Evolutionary conservation across 2,113 vertebrate species (phyloP).

Genomic region (Platysternon megacephalum): DNA sequence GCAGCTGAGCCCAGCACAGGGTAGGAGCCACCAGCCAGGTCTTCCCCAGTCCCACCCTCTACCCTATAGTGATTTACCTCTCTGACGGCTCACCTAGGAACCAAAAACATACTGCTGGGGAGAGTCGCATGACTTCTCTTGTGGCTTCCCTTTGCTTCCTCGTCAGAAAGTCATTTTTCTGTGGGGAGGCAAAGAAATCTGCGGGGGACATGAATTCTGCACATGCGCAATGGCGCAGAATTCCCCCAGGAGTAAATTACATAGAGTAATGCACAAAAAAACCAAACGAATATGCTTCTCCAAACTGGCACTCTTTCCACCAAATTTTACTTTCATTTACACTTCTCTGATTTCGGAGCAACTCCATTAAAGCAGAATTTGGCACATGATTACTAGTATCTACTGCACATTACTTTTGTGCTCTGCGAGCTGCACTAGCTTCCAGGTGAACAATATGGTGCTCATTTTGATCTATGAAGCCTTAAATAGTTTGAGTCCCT

Average conservation of each 20-base stretch:
- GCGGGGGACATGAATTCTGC: no score
- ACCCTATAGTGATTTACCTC: no score
- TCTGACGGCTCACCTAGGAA: no score
- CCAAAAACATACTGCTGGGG: no score
- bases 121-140: no score
- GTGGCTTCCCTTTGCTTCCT: no score
- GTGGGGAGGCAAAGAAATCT: no score
- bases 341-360: constrained; percentile 43
- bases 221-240: no score
- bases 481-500: background rate
- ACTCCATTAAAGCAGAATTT: constrained; percentile 51
- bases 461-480: background rate
- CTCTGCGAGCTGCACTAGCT: constrained; percentile 21
- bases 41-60: no score
- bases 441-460: background rate
- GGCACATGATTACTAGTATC: background rate
- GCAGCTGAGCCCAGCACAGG: no score
- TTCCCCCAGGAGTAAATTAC: constrained; percentile 27
- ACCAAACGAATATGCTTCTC: constrained; percentile 64
- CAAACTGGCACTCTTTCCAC: constrained; percentile 47
- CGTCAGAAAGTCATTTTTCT: no score
- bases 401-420: constrained; percentile 14
- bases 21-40: no score
- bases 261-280: constrained; percentile 57
- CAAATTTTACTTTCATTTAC: constrained; percentile 59